These are phyloP conservation scores for Hipparchia sbordonii DNA, from an alignment of 2,888 invertebrate species.

Conservation along the genomic window DNA sequence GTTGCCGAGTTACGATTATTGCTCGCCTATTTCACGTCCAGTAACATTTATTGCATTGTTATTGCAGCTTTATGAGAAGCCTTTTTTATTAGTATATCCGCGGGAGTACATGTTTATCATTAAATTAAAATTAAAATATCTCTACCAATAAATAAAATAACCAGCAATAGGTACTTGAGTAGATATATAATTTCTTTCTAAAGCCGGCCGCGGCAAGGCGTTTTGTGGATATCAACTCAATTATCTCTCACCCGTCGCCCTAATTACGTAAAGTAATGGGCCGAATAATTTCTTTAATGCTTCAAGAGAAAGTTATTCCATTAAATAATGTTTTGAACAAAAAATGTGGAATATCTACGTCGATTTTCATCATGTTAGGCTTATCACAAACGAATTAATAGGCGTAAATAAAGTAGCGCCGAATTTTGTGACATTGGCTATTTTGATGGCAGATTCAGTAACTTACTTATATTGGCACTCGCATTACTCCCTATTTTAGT, in stretches of 20 bases:
- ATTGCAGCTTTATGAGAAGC: slow-evolving; percentile 25
- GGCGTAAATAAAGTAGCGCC: too few relatives aligned
- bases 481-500: too few relatives aligned
- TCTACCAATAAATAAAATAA: background rate
- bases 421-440: too few relatives aligned
- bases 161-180: background rate
- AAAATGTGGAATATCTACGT: too few relatives aligned
- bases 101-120: background rate
- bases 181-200: background rate
- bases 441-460: too few relatives aligned
- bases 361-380: too few relatives aligned
- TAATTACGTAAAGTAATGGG: slow-evolving; percentile 17
- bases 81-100: slow-evolving; percentile 10
- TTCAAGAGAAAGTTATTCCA: background rate
- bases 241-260: background rate
- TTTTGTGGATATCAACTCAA: slow-evolving; percentile 14
- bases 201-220: background rate
- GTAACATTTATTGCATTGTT: slow-evolving; percentile 33
- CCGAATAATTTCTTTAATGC: slow-evolving; percentile 2
- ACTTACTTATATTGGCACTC: too few relatives aligned
- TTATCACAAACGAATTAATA: too few relatives aligned
- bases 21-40: slow-evolving; percentile 20
- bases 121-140: background rate
- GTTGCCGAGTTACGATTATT: slow-evolving; percentile 29
- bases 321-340: background rate